Evolutionary conservation across 2,888 invertebrate genomes (phyloP), one percentile per base, ranked within the genome.

Genomic region (Dysmachus trigonus): DNA sequence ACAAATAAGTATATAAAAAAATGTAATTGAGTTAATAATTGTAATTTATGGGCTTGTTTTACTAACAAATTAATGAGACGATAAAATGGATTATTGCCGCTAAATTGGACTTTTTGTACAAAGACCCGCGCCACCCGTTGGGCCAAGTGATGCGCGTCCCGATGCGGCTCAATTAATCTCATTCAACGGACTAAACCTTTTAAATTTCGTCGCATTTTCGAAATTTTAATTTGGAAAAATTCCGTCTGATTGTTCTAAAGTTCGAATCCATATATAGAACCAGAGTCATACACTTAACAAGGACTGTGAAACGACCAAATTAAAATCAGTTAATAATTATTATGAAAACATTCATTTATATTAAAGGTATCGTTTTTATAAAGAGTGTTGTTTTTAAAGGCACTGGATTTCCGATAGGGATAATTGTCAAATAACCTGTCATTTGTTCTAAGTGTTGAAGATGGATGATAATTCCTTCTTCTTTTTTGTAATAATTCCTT

Each of bases 41-140:
- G 81, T 33, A 81, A 81, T 81, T 81, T 81, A 81, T 33, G 18
- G 53, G 53, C 81, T 33, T 81, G 81, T 81, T 53, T 81, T 81
- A 53, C 53, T 81, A 53, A 81, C 81, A 35, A 81, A 81, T 81
- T 81, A 81, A 81, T 81, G 81, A 81, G 81, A 18, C 81, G 47
- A 53, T 81, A 81, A 81, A 81, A 51, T 47, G 30, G 81, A 81
- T 81, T 81, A 81, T 81, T 81, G 41, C 33, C 22, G 53, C 35
- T 15, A 62, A 81, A 81, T 81, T 53, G 81, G 47, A 18, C 27
- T 38, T 41, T 76, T 76, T 62, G 62, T 22, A 6, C 27, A 27
- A 10, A 71, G 27, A 30, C 71, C 22, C 30, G 30, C 13, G 10
- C 22, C 3, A 62, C 22, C 10, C 22, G 27, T 62, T 62, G 10